Conservation (phyloP, 2,888 invertebrate species). For the Stenchaetothrips biformis region DNA sequence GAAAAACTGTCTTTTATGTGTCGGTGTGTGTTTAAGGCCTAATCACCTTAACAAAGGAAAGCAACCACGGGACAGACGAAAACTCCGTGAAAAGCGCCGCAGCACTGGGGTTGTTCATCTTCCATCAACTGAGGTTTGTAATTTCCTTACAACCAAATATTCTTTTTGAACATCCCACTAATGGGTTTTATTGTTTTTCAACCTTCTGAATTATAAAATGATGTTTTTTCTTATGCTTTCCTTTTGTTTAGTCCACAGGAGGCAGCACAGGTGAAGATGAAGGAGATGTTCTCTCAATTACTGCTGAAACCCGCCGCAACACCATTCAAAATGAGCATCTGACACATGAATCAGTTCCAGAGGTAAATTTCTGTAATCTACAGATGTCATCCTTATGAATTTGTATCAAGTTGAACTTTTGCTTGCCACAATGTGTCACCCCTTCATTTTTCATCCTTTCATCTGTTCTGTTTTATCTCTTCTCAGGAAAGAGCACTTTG, state of each 20-base stretch:
- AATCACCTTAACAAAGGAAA: conserved; percentile 54
- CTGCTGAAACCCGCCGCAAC: conserved; percentile 50
- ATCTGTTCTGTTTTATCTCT: conserved; percentile 35
- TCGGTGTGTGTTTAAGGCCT: conserved; percentile 40
- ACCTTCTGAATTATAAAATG: conserved; percentile 32
- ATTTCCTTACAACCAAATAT: not conserved
- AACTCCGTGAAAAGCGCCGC: conserved; percentile 54
- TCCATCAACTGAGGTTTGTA: conserved; percentile 53
- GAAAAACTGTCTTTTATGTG: no score
- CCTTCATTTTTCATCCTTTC: not conserved
- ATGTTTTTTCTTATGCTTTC: not conserved
- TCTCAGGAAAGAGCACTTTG: conserved; percentile 43
- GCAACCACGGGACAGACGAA: conserved; percentile 54
- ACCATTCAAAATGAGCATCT: conserved; percentile 50
- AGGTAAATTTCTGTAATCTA: not conserved
- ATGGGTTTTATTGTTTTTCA: not conserved
- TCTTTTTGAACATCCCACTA: not conserved
- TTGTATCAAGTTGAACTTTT: conserved; percentile 27
- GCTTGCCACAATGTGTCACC: not conserved
- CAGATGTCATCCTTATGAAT: no score
- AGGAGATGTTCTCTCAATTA: conserved; percentile 47
- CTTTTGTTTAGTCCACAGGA: conserved; percentile 50
- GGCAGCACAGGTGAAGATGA: conserved; percentile 56
- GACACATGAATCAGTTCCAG: conserved; percentile 41
- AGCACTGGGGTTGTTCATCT: conserved; percentile 57